Evolutionary conservation across 2,797 vertebrate species (phyloP).

Genomic region (Manis pentadactyla): DNA sequence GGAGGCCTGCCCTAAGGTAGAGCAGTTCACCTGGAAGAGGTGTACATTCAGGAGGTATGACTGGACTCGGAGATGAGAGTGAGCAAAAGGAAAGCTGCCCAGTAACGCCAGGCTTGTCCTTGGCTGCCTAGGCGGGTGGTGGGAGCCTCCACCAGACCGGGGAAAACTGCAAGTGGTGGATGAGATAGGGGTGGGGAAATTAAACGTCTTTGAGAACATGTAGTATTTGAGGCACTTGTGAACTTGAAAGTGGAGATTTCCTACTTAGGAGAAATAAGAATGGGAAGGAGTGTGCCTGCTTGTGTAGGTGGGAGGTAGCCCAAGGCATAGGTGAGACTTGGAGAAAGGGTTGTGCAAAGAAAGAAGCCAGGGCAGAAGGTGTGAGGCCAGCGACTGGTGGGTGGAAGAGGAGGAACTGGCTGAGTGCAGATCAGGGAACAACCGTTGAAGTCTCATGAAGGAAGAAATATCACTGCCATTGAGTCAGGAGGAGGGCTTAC

Average conservation of each 20-base stretch:
- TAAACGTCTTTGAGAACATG: not conserved
- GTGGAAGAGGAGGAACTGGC: not conserved
- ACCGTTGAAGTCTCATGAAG: fast-evolving
- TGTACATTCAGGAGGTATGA: not conserved
- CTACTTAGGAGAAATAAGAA: too few species aligned
- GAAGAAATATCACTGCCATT: fast-evolving
- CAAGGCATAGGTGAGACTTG: fast-evolving
- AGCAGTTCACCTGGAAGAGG: not conserved
- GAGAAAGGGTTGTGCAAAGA: not conserved
- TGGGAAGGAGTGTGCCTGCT: too few species aligned
- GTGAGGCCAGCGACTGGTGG: not conserved
- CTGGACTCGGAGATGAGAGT: not conserved
- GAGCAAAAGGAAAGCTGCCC: not conserved
- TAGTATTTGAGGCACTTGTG: not conserved
- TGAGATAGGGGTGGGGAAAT: not conserved
- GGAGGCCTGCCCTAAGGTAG: not conserved
- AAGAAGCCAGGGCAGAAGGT: too few species aligned
- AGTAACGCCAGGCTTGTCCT: not conserved
- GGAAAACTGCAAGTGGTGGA: not conserved
- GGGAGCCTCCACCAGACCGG: not conserved
- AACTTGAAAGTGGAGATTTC: not conserved
- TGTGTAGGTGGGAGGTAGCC: not conserved
- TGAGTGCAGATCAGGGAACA: too few species aligned
- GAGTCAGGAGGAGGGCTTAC: not conserved
- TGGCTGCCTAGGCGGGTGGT: not conserved